Base-by-base conservation (phyloP, 2,888 invertebrate genomes). In the Philhelius pedissequus region DNA sequence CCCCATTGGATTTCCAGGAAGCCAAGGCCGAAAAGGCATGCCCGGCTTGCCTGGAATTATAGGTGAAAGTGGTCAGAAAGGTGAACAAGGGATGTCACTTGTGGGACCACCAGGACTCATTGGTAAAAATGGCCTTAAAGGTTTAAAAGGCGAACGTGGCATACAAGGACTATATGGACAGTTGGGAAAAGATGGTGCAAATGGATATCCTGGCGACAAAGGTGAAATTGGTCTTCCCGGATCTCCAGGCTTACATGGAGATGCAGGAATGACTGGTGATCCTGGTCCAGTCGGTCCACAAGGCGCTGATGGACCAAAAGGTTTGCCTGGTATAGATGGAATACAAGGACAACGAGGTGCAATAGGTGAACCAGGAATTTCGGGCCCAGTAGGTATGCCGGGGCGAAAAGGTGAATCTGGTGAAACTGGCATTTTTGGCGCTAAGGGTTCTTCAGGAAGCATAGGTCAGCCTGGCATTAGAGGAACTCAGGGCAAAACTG, bases 181-280 rank as follows among this genome's bases (percentile, higher is more conserved):
- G 3, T 88, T 92, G 30, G 96, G 96, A 32, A 92, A 93, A 0
- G 90, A 92, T 13, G 97, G 97, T 73, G 88, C 89, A 22, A 94
- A 93, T 88, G 97, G 97, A 86, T 93, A 93, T 80, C 93, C 95
- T 22, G 97, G 97, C 32, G 94, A 94, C 87, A 94, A 95, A 66
- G 97, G 97, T 58, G 91, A 92, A 60, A 92, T 94, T 43, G 97
- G 97, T 38, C 92, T 92, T 22, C 93, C 94, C 22, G 97, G 97
- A 60, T 73, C 68, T 1, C 87, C 90, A 38, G 92, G 92, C n/a
- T 38, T 35, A 0, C 87, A 89, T 11, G 91, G 92, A 0, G 7
- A 32, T 0, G 75, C 87, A 4, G 94, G 94, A 38, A 89, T 89
- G 0, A 94, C 93, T 87, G 94, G 94, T 86, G 93, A 94, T 30